These are phyloP conservation scores for human DNA, from an alignment of 2,113 vertebrate species.

Conservation along the genomic window DNA sequence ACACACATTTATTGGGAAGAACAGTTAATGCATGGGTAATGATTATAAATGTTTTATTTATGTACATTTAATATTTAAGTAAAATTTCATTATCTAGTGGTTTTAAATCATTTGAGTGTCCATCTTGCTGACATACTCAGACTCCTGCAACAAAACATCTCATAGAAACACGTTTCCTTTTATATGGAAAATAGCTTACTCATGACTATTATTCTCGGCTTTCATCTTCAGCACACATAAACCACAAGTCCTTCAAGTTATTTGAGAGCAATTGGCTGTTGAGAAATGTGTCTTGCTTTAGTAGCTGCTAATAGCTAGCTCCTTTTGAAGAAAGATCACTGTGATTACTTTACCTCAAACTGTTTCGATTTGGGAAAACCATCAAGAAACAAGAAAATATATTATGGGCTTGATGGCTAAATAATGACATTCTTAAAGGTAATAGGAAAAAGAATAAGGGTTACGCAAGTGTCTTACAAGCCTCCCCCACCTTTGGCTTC, in stretches of 20 bases:
- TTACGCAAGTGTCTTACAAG: background rate
- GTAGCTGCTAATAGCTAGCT: slow-evolving; percentile 71
- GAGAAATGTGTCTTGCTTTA: slow-evolving; percentile 76
- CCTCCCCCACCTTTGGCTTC: background rate
- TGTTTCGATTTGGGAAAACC: slow-evolving; percentile 72
- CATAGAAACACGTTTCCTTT: slow-evolving; percentile 73
- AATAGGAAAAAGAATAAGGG: slow-evolving; percentile 29
- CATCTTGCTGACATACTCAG: slow-evolving; percentile 67
- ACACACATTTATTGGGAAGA: slow-evolving; percentile 81
- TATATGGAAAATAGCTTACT: slow-evolving; percentile 82
- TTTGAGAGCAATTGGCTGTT: slow-evolving; percentile 76
- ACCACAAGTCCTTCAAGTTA: slow-evolving; percentile 77
- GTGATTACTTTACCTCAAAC: slow-evolving; percentile 66
- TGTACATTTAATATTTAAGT: slow-evolving; percentile 83
- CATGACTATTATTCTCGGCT: slow-evolving; percentile 71
- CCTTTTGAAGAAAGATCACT: slow-evolving; percentile 65
- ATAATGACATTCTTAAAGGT: background rate
- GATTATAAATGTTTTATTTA: slow-evolving; percentile 85
- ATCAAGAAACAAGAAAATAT: slow-evolving; percentile 60
- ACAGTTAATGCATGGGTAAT: slow-evolving; percentile 77
- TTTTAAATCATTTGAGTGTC: slow-evolving; percentile 81
- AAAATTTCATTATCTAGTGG: slow-evolving; percentile 82
- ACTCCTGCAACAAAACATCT: slow-evolving; percentile 70
- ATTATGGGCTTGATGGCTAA: background rate
- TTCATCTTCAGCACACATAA: slow-evolving; percentile 76